Percentiles rank a stretch among this genome's conserved stretches.
Conservation (phyloP, 2,888 invertebrate species). For the Leptopilina syphax region DNA sequence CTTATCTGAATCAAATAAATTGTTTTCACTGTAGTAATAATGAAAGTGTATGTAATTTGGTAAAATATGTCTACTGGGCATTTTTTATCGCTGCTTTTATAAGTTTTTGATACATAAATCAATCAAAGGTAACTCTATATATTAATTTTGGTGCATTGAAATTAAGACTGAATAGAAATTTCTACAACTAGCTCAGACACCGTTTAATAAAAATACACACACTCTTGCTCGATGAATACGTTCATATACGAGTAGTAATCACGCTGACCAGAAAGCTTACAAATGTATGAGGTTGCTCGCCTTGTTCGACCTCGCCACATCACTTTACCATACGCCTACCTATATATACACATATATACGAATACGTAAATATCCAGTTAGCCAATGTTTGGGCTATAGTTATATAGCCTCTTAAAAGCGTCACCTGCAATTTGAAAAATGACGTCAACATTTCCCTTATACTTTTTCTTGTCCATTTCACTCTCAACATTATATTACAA, state of each 20-base stretch:
- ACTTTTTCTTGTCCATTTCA: neutral
- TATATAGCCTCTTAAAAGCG: neutral
- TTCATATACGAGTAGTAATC: slow-evolving; percentile 46
- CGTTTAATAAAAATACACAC: slow-evolving; percentile 43
- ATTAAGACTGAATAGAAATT: slow-evolving; percentile 55
- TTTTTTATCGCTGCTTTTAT: too few relatives aligned
- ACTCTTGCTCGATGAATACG: slow-evolving; percentile 33
- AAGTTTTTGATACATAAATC: too few relatives aligned
- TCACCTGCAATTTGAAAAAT: neutral
- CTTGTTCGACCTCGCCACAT: slow-evolving; percentile 68
- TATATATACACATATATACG: neutral
- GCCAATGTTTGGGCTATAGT: neutral
- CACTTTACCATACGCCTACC: slow-evolving; percentile 46
- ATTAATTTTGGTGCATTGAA: too few relatives aligned
- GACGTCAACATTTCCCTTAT: slow-evolving; percentile 1
- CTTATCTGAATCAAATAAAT: too few relatives aligned
- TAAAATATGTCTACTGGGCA: too few relatives aligned
- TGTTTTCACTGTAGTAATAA: too few relatives aligned
- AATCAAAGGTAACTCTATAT: too few relatives aligned
- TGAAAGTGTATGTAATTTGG: too few relatives aligned
- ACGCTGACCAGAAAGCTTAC: slow-evolving; percentile 44
- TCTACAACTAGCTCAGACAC: slow-evolving; percentile 46
- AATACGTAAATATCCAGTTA: slow-evolving; percentile 21
- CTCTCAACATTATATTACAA: neutral
- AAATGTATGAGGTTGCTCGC: slow-evolving; percentile 65